Conservation (phyloP, 2,113 vertebrate species). For the Talpa occidentalis region DNA sequence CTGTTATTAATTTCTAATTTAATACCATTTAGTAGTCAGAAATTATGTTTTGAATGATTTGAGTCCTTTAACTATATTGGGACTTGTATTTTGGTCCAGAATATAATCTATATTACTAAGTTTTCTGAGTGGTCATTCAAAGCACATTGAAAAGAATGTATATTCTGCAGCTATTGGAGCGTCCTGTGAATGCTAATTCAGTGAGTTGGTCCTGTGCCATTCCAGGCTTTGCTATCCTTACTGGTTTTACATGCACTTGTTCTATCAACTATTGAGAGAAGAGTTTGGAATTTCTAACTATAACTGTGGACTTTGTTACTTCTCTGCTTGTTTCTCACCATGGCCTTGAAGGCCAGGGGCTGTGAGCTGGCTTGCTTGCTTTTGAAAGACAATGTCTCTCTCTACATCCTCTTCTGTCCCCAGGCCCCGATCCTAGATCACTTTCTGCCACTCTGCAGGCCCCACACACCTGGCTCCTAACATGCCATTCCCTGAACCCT, state of each 20-base stretch:
- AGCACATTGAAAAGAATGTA: background rate
- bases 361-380: background rate
- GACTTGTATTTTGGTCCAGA: background rate
- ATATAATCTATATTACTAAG: background rate
- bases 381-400: background rate
- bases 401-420: background rate
- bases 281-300: background rate
- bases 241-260: background rate
- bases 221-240: background rate
- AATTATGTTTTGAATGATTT: background rate
- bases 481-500: no score
- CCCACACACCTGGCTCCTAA: background rate
- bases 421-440: background rate
- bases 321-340: background rate
- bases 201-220: accelerated
- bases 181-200: background rate
- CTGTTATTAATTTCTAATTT: slow-evolving; percentile 2
- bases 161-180: background rate
- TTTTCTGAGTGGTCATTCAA: background rate
- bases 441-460: background rate
- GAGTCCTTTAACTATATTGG: background rate
- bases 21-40: background rate
- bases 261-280: background rate
- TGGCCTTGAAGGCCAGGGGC: background rate
- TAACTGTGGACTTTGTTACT: background rate